Evolutionary conservation across 2,113 vertebrate genomes (phyloP).

Genomic region (Petromus typicus): DNA sequence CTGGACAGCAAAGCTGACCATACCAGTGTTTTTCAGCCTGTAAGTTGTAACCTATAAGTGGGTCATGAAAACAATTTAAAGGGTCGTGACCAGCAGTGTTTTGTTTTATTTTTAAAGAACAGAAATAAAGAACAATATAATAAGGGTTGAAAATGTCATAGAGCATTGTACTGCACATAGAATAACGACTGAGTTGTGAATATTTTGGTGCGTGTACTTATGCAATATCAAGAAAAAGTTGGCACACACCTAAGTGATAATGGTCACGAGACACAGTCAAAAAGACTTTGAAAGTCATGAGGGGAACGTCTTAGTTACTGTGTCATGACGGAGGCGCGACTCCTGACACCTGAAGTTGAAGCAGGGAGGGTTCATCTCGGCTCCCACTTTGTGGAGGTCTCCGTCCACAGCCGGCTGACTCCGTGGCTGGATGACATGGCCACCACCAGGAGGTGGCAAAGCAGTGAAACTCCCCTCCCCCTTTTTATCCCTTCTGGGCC

Average conservation of each 20-base stretch:
- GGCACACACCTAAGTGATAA: background rate
- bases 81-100: background rate
- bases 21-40: background rate
- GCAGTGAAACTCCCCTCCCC: background rate
- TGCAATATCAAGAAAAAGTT: background rate
- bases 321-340: background rate
- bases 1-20: background rate
- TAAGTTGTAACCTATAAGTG: background rate
- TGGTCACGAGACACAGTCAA: background rate
- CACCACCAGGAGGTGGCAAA: background rate
- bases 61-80: conserved; percentile 41
- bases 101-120: background rate
- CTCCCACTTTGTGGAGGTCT: background rate
- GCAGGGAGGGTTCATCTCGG: background rate
- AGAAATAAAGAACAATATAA: background rate
- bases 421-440: background rate
- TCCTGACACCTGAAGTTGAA: background rate
- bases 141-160: background rate
- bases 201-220: background rate
- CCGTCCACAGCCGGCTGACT: background rate
- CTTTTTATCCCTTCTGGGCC: background rate
- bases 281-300: background rate
- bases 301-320: background rate
- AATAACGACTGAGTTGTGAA: background rate
- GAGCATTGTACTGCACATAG: background rate